phyloP scores from a whole-genome alignment of 2,113 vertebrate genomes.

The Muntiacus muntjak region DNA sequence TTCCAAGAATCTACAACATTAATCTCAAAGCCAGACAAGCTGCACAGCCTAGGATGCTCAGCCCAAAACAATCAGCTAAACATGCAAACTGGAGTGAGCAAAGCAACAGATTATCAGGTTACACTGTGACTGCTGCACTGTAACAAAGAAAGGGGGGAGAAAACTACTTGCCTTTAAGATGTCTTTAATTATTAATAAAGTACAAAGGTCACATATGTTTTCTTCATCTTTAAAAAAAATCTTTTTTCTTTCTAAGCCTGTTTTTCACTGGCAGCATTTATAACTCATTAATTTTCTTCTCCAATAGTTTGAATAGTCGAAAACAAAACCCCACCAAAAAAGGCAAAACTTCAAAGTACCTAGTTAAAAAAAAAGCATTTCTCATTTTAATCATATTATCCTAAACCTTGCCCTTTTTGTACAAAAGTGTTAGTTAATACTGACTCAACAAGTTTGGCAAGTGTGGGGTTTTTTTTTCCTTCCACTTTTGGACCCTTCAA shows the following conservation, averaged over 20 bases:
- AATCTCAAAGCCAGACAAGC: not conserved
- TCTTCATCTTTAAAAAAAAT: conserved; percentile 18
- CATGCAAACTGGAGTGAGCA: not conserved
- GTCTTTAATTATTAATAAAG: conserved; percentile 50
- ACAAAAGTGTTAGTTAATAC: conserved; percentile 15
- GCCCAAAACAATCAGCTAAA: not conserved
- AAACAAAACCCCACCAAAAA: not conserved
- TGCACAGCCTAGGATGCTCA: not conserved
- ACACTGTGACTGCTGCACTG: not conserved
- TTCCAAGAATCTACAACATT: not conserved
- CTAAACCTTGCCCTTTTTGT: conserved; percentile 7
- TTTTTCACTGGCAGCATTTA: conserved; percentile 34
- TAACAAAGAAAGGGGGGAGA: not conserved
- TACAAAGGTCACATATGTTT: conserved; percentile 34
- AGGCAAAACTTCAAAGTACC: conserved; percentile 21
- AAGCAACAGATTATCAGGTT: conserved; percentile 20
- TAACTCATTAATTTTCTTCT: not conserved
- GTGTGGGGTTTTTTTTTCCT: not conserved
- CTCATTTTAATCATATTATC: conserved; percentile 8
- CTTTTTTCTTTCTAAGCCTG: not conserved
- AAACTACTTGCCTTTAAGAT: conserved; percentile 30
- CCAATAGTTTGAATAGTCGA: not conserved
- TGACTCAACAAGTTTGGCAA: conserved; percentile 40
- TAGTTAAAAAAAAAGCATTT: not conserved
- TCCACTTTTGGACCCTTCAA: conserved; percentile 13